Evolutionary conservation across 2,888 invertebrate genomes (phyloP).

Genomic region (Tryphoninae sp.): DNA sequence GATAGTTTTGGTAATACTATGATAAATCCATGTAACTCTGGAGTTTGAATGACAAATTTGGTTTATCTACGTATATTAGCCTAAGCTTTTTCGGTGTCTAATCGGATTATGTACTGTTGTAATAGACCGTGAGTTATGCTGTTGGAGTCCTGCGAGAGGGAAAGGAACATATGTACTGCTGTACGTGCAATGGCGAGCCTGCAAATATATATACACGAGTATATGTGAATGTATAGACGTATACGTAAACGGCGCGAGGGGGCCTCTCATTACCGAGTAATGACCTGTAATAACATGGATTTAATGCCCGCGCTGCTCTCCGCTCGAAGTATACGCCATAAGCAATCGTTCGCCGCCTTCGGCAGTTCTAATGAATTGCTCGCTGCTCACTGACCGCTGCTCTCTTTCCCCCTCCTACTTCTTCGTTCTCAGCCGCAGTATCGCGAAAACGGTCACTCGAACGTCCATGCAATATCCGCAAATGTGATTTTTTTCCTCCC

Average conservation of each 20-base stretch:
- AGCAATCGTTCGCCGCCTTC: conserved; percentile 76
- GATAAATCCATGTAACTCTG: too few relatives aligned
- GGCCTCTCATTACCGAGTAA: conserved; percentile 76
- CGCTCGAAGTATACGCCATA: conserved; percentile 70
- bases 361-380: conserved; percentile 77
- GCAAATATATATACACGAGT: conserved; percentile 20
- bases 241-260: conserved; percentile 72
- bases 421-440: conserved; percentile 46
- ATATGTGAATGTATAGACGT: conserved; percentile 28
- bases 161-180: conserved; percentile 2
- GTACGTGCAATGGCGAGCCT: conserved; percentile 18
- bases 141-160: conserved; percentile 22
- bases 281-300: conserved; percentile 77
- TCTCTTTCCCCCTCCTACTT: conserved; percentile 45
- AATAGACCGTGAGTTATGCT: conserved; percentile 35
- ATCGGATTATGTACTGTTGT: conserved; percentile 11
- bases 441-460: conserved; percentile 56
- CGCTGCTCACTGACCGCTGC: conserved; percentile 59
- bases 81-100: background rate
- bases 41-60: background rate
- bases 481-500: conserved; percentile 6
- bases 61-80: background rate
- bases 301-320: conserved; percentile 71
- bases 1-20: too few relatives aligned
- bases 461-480: conserved; percentile 40